Evolutionary conservation across 1,140 invertebrate genomes (phyloP).

Genomic region (Drosophila biarmipes): DNA sequence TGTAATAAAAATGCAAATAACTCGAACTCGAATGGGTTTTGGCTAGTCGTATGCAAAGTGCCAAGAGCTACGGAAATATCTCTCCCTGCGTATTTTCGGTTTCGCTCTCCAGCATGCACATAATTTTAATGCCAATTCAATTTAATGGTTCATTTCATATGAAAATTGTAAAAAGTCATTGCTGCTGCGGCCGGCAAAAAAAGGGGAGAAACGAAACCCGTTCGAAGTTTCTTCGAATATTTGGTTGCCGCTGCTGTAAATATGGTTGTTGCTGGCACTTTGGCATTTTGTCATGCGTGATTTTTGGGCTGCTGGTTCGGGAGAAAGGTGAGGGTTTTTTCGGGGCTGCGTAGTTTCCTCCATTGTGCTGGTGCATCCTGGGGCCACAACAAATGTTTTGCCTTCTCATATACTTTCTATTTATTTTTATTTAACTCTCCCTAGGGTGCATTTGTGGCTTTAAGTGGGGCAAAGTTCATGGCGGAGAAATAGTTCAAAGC

Average conservation of each 20-base stretch:
- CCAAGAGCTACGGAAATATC: conserved; percentile 62
- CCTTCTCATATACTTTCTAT: conserved; percentile 8
- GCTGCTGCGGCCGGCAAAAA: conserved; percentile 73
- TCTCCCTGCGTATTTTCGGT: conserved; percentile 13
- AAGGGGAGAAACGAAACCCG: conserved; percentile 11
- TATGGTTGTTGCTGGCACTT: conserved; percentile 51
- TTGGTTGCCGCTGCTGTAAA: conserved; percentile 19
- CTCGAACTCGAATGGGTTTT: conserved; percentile 67
- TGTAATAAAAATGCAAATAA: conserved; percentile 83
- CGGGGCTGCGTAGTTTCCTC: conserved; percentile 27
- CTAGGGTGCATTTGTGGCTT: neutral
- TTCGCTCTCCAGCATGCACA: conserved; percentile 56
- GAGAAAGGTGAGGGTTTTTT: conserved; percentile 12
- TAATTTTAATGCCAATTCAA: conserved; percentile 83
- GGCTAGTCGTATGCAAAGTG: conserved; percentile 76
- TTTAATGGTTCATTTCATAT: conserved; percentile 83
- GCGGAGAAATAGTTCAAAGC: neutral
- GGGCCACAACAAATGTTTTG: conserved; percentile 44
- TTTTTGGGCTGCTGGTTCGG: conserved; percentile 47
- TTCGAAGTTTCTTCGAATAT: conserved; percentile 39
- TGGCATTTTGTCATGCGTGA: conserved; percentile 81
- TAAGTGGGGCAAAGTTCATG: neutral
- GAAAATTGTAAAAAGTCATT: conserved; percentile 83
- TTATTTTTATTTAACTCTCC: conserved; percentile 18
- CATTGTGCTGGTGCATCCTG: conserved; percentile 72